Base-by-base conservation (phyloP, 2,113 vertebrate genomes). In the Dipodomys merriami region DNA sequence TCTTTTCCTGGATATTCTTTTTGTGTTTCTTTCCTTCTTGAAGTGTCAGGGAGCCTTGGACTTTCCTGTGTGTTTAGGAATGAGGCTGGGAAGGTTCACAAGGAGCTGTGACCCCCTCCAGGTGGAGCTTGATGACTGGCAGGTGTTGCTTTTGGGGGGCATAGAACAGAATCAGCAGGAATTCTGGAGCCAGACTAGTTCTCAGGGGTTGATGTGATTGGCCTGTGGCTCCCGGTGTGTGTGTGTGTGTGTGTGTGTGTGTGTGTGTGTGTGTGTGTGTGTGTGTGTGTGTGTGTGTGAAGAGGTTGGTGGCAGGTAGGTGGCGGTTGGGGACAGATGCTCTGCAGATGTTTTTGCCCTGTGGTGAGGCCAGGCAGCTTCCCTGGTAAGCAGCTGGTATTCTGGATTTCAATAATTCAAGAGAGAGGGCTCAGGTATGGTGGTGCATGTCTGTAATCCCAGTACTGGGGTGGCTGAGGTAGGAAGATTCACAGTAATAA, bases 341-440 rank as follows among this genome's bases (percentile, higher is more conserved):
- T 39, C 53, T 71, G 29, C 13, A 60, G 11, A 12, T 10, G 4
- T 62, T 5, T n/a, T 69, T 64, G 68, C 27, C 46, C 71, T 18
- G 4, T 19, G 73, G 57, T n/a, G 4, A 27, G 49, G 60, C 8
- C 30, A 1, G 0, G 18, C 0, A 5, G 60, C 77, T 62, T 29
- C 73, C 35, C 67, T 6, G 1, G 46, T 29, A 3, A 27, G 27
- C 27, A 68, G 10, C n/a, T 39, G 29, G 57, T 7, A 53, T 12
- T 84, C 30, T 65, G 12, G 25, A 35, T 44, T 53, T 79, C 15
- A 1, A 35, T n/a, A 23, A 76, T n/a, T 60, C 11, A 72, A 39
- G 30, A 13, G 49, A 39, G n/a, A 65, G 23, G 62, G 62, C 62
- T 64, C 20, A 64, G 62, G 53, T 57, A 4, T 16, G 12, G 53